phyloP scores from a whole-genome alignment of 2,113 vertebrate species.

The Mormoops blainvillei region DNA sequence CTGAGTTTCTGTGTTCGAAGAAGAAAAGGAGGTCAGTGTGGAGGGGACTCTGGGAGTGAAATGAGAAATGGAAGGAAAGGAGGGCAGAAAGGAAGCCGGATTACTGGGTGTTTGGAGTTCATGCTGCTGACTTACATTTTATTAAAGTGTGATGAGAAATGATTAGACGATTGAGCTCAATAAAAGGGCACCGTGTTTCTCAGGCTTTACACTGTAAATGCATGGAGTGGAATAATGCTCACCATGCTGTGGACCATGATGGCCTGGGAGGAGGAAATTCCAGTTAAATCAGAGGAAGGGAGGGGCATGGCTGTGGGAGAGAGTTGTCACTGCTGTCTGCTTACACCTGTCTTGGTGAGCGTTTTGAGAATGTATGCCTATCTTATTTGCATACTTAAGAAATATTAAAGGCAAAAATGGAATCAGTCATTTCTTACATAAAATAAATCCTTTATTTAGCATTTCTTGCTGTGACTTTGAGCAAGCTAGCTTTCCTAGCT shows the following conservation, averaged over 20 bases:
- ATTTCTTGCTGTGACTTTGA: not conserved
- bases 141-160: not conserved
- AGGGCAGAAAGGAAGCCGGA: not conserved
- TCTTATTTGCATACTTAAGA: not conserved
- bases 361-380: not conserved
- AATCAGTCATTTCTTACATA: not conserved
- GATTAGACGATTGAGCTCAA: not conserved
- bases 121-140: not conserved
- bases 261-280: not conserved
- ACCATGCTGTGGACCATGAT: no score
- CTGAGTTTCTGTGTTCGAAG: not conserved
- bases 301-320: fast-evolving
- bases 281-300: not conserved
- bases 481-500: not conserved
- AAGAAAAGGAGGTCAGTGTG: not conserved
- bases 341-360: not conserved
- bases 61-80: not conserved
- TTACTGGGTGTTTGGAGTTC: not conserved
- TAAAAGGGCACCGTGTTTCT: not conserved
- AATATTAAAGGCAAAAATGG: not conserved
- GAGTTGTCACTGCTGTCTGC: not conserved
- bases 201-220: not conserved
- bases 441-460: not conserved
- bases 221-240: not conserved
- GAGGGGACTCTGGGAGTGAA: not conserved